Base-by-base conservation (phyloP, 1,140 invertebrate genomes). In the Drosophila carrolli region DNA sequence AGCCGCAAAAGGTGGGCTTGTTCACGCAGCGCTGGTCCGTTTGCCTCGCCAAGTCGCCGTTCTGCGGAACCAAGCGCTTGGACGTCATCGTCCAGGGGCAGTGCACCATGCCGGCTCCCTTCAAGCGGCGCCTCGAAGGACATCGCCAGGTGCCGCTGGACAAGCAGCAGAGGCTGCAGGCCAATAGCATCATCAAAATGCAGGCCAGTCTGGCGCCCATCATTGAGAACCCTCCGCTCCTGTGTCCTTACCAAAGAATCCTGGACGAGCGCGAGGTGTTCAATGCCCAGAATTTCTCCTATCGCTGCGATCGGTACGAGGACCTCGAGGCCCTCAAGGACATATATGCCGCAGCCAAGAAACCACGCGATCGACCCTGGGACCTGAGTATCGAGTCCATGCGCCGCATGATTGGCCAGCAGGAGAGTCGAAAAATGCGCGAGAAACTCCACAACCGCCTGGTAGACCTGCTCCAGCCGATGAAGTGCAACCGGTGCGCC, bases 231-330 rank as follows among this genome's bases (percentile, higher is more conserved):
- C n/a, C 50, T 1, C 11, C 61, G 10, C n/a, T 65, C 4, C 13
- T 35, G 5, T 91, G 90, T 57, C 90, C 90, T n/a, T 91, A 90
- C 37, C 53, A 78, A 41, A 72, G 82, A 7, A 5, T 27, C 0
- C 54, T 91, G 13, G 78, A 83, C 19, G 90, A 91, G 16, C 83
- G 81, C 2, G 90, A 91, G 23, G 8, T 90, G 0, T 91, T 91
- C 41, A 58, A 66, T 6, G 54, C 58, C 2, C 53, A 59, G 27
- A 91, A 91, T 58, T 16, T 57, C 0, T 84, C 76, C 8, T 88
- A 79, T 38, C 55, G 55, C 35, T 90, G 80, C 32, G 46, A 70
- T 0, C 82, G 90, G 1, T 91, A 72, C 43, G 80, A 75, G 9
- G 90, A 91, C 50, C 40, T 91, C 10, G 80, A 90, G 47, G 48